Percentiles rank a stretch among this genome's conserved stretches.
phyloP scores from a whole-genome alignment of 2,113 vertebrate species.

The Paraplagusia blochii region DNA sequence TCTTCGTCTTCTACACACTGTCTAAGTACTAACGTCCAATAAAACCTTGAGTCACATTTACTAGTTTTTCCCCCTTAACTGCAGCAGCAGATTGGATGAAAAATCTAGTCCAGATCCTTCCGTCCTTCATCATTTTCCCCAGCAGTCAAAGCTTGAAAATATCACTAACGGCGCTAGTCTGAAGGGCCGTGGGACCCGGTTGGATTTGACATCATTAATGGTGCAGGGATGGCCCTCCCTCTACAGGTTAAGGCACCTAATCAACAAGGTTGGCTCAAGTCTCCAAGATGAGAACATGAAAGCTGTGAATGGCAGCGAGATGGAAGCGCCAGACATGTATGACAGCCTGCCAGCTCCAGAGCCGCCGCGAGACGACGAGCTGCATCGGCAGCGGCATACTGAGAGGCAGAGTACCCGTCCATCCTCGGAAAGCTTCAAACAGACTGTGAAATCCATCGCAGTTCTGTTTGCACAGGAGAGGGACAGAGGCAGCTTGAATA shows the following conservation, averaged over 20 bases:
- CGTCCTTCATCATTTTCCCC: constrained; percentile 1
- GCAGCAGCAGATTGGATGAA: neutral
- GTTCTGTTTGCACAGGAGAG: constrained; percentile 5
- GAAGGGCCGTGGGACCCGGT: constrained; percentile 6
- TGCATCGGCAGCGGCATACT: constrained; percentile 33
- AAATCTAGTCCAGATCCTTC: constrained; percentile 1
- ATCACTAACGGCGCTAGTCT: constrained; percentile 11
- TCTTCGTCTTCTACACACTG: too few species aligned
- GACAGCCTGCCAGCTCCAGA: constrained; percentile 32
- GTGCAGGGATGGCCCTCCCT: constrained; percentile 7
- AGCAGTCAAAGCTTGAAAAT: constrained; percentile 6
- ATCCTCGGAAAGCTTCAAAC: constrained; percentile 58
- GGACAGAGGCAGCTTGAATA: constrained; percentile 15
- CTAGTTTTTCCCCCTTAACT: neutral
- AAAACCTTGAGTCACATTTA: too few species aligned
- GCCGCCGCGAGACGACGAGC: constrained; percentile 35
- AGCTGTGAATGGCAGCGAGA: constrained; percentile 31
- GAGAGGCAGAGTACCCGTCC: constrained; percentile 27
- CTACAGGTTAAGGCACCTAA: constrained; percentile 10
- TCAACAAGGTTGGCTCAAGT: constrained; percentile 14
- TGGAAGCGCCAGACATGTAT: constrained; percentile 24
- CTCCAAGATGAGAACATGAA: constrained; percentile 13
- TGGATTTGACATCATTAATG: neutral
- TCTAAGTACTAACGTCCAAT: too few species aligned
- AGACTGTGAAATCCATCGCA: constrained; percentile 57